Conservation (phyloP, 2,888 invertebrate species). For the Calameuta filiformis region DNA sequence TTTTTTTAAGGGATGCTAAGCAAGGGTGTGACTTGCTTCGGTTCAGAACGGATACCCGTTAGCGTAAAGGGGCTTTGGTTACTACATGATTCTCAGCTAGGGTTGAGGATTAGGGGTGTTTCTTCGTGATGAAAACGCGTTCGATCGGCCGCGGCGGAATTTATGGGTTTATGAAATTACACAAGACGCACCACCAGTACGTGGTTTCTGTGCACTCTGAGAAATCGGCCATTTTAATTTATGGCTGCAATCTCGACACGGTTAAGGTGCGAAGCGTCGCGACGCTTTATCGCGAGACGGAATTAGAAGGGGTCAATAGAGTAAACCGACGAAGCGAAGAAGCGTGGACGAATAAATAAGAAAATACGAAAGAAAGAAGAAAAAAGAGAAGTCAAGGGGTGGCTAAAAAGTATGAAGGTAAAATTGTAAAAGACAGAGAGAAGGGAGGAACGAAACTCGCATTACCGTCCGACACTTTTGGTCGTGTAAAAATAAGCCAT, state of each 20-base stretch:
- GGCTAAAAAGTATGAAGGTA: neutral
- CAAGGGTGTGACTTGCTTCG: neutral
- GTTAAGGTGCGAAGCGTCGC: neutral
- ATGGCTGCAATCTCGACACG: slow-evolving; percentile 17
- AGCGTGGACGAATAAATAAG: neutral
- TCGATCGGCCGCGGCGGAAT: neutral
- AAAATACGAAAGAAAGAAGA: neutral
- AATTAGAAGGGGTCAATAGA: neutral
- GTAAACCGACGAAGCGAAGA: neutral
- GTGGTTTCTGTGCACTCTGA: neutral
- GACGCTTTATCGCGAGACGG: neutral
- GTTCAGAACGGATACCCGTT: neutral
- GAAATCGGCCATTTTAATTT: slow-evolving; percentile 39
- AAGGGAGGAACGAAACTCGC: neutral
- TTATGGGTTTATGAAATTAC: neutral
- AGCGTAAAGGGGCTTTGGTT: neutral
- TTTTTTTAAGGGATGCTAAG: too few relatives aligned
- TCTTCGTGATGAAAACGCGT: neutral
- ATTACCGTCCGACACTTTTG: slow-evolving; percentile 30
- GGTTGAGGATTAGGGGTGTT: neutral
- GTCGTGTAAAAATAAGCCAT: slow-evolving; percentile 54
- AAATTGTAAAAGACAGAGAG: neutral
- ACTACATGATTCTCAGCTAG: neutral
- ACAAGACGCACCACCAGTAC: neutral
- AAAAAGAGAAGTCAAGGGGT: neutral